These are phyloP conservation scores for Muraenolepis orangiensis DNA, from an alignment of 2,797 vertebrate genomes.

Conservation along the genomic window DNA sequence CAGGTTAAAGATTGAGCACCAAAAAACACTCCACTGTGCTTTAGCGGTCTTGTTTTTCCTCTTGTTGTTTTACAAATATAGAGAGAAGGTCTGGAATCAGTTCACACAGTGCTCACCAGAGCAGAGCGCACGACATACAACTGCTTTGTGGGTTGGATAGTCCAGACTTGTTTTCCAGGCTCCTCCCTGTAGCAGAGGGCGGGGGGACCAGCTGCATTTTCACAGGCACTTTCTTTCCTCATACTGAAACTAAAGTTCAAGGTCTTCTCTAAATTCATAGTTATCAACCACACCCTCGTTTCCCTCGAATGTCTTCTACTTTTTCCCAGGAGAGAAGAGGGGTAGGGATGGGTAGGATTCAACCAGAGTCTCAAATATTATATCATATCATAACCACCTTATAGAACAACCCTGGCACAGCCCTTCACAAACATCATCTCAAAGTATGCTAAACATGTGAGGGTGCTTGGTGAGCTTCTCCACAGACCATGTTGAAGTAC, in stretches of 20 bases:
- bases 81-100: constrained; percentile 27
- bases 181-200: constrained; percentile 56
- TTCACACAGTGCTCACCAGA: constrained; percentile 10
- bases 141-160: constrained; percentile 23
- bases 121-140: neutral
- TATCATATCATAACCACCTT: neutral
- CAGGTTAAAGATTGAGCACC: neutral
- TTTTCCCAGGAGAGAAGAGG: neutral
- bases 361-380: neutral
- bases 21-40: constrained; percentile 2
- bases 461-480: neutral
- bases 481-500: neutral
- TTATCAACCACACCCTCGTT: neutral
- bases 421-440: neutral
- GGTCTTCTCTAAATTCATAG: neutral
- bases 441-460: neutral
- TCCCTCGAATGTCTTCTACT: neutral
- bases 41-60: neutral
- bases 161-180: constrained; percentile 40
- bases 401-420: neutral
- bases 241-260: neutral
- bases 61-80: constrained; percentile 5
- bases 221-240: neutral
- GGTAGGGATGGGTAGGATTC: neutral
- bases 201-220: constrained; percentile 47